Percentiles rank a stretch among this genome's conserved stretches.
These are phyloP conservation scores for Upupa epops DNA, from an alignment of 2,113 vertebrate genomes.

Conservation along the genomic window DNA sequence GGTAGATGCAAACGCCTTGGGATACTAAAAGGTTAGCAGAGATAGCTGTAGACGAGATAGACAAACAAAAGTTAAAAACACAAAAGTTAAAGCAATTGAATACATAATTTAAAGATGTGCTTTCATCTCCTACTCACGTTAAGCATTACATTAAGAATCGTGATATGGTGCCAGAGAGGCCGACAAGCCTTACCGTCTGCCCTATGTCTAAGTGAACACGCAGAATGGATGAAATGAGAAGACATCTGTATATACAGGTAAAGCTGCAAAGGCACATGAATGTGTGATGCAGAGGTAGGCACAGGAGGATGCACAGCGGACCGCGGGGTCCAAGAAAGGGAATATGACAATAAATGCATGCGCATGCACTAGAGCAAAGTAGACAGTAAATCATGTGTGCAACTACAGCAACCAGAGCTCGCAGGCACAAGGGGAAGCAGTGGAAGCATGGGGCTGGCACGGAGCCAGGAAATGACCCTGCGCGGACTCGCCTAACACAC, in stretches of 20 bases:
- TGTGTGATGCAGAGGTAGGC: accelerated
- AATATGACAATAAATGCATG: accelerated
- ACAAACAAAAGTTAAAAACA: neutral
- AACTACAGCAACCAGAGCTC: neutral
- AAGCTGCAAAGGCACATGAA: neutral
- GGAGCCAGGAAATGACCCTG: neutral
- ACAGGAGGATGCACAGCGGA: accelerated
- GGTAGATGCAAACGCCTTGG: neutral
- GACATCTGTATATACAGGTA: accelerated
- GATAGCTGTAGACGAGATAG: neutral
- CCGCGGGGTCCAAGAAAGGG: too few relatives aligned
- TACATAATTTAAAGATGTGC: neutral
- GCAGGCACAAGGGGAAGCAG: accelerated
- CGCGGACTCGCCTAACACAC: accelerated
- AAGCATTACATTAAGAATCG: neutral
- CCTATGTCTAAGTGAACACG: accelerated
- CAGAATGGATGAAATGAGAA: accelerated
- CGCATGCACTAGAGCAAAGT: accelerated
- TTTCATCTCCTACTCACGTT: neutral
- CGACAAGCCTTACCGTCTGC: neutral
- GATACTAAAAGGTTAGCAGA: neutral
- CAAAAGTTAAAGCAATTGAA: neutral
- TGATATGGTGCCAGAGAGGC: neutral
- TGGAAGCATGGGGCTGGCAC: neutral
- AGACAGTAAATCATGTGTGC: accelerated